Base-by-base conservation (phyloP, 2,888 invertebrate genomes). In the Amaurobius ferox region DNA sequence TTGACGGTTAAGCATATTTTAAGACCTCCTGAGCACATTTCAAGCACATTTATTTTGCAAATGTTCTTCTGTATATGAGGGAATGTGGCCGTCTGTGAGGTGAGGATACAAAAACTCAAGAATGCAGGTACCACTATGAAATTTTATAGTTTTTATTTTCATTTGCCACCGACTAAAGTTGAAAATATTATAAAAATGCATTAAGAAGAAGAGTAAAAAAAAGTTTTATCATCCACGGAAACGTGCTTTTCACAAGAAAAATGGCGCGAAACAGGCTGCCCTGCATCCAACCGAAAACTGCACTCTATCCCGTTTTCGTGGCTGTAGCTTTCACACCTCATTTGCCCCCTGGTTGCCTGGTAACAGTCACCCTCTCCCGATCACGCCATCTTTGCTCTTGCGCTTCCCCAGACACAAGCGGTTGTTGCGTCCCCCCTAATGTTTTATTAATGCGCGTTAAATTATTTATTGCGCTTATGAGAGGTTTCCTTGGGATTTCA, bases 261-360 rank as follows among this genome's bases (percentile, higher is more conserved):
- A 55, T 55, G 55, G 55, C 55, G 55, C 5, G 23, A 19, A 16
- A 3, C 19, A 55, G 23, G 55, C 23, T 3, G 23, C 19, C 44
- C 13, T 5, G 13, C 3, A 19, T 19, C 2, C 55, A 23, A 23
- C 23, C 55, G 55, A 16, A 44, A n/a, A 44, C 44, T 55, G 3
- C 55, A 55, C 55, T 55, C 23, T 55, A 81, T 81, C 80, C 74
- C 73, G 55, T 74, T 81, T 83, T 74, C 81, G 81, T 83, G 81
- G 76, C 77, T 77, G 85, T 40, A 73, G 72, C 85, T 86, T 86
- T 86, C 85, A 79, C 85, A 86, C 85, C 85, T 86, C 85, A 86
- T 86, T 86, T 86, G 78, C 72, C 66, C 48, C 39, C 71, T 70
- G 70, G 78, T 85, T 85, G 83, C 83, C 39, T 85, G 72, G 83